Base-by-base conservation (phyloP, 1,140 invertebrate species). In the Caerostris darwini region DNA sequence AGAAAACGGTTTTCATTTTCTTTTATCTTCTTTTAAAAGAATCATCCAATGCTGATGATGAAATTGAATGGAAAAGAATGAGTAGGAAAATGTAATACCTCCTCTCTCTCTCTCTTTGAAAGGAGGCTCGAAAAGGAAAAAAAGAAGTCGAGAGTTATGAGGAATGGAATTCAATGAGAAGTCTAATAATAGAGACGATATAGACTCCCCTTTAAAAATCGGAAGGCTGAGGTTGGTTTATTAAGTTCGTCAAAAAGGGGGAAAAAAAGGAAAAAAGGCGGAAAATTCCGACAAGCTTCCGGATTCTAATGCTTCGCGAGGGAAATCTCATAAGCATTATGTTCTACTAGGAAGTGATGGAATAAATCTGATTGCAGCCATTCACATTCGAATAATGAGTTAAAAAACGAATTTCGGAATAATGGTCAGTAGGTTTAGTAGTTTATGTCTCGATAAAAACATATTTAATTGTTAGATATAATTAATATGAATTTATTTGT, bases 171-270 rank as follows among this genome's bases (percentile, higher is more conserved):
- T 58, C 82, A 83, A 83, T 83, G 57, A 83, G 82, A 58, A 83
- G 7, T 83, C 82, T 83, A 83, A 83, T 83, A 83, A 83, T 83
- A 34, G 82, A 58, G 82, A 83, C 82, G 53, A 83, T 56, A 83
- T 83, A 83, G n/a, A 56, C 56, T 83, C 82, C 53, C 14, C 82
- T 83, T 17, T 58, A 57, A 77, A 77, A 77, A 77, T 77, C 69
- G 69, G 69, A 53, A 77, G 19, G 53, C 82, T 58, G 82, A 83
- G 53, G 82, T 83, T 58, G 57, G 82, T 83, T 83, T 83, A 83
- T 83, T 83, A 83, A 83, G 82, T 77, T 58, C 57, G 82, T 83
- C 17, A 83, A 83, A 83, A 6, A 54, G 53, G 54, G 53, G 6
- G 10, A 34, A 34, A 77, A 34, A 34, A n/a, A n/a, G 12, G 8